A percentile compares a stretch with the other conserved stretches of the same genome.
phyloP scores from a whole-genome alignment of 2,797 vertebrate species.

The Artibeus lituratus region DNA sequence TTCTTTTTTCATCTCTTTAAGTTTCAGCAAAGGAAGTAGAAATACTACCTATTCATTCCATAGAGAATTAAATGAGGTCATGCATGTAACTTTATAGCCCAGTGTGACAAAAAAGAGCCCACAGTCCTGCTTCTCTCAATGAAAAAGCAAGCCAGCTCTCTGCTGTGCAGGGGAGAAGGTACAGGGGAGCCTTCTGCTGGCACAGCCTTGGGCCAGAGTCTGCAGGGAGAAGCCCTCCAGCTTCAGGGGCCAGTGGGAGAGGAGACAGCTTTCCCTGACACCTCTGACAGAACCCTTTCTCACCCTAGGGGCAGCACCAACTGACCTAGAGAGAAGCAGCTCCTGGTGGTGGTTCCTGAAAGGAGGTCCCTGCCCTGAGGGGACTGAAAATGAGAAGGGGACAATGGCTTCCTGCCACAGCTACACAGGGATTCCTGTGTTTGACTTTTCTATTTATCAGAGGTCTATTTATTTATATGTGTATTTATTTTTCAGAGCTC shows the following conservation, averaged over 20 bases:
- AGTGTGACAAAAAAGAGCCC: background rate
- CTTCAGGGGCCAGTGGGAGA: background rate
- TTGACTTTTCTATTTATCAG: background rate
- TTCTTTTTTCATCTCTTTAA: too few relatives aligned
- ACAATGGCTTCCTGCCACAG: background rate
- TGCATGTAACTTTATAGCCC: background rate
- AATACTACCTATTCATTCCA: background rate
- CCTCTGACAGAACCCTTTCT: background rate
- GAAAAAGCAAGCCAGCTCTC: background rate
- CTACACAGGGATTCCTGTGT: background rate
- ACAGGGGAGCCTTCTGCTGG: background rate
- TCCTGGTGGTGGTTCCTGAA: background rate
- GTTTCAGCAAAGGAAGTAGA: too few relatives aligned
- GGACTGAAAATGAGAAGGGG: background rate
- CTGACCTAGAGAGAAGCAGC: background rate
- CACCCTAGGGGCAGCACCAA: background rate
- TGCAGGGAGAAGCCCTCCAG: background rate
- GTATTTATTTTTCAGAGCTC: slow-evolving; percentile 52
- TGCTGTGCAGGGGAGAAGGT: background rate
- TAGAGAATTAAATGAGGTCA: background rate
- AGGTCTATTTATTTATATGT: slow-evolving; percentile 57
- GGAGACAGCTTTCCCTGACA: background rate
- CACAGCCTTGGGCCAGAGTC: background rate
- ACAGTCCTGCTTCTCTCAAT: background rate
- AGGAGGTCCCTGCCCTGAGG: background rate